These are phyloP conservation scores for Setophaga petechia DNA, from an alignment of 2,113 vertebrate species.

Conservation along the genomic window DNA sequence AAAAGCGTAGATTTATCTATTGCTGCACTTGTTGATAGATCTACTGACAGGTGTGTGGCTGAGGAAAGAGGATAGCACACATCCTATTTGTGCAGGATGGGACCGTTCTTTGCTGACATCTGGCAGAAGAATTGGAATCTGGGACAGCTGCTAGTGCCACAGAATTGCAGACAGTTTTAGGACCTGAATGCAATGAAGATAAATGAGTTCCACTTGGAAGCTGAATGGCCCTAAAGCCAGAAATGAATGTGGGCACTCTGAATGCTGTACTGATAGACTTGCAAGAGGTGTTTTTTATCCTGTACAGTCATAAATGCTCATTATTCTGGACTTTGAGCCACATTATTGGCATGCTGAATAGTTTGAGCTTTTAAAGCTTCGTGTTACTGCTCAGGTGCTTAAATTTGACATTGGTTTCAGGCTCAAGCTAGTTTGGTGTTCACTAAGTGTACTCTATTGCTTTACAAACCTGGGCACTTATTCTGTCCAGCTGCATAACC, in stretches of 20 bases:
- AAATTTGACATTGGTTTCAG: background rate
- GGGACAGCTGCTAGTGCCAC: constrained; percentile 17
- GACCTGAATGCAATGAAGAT: constrained; percentile 37
- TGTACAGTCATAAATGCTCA: background rate
- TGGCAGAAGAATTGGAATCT: constrained; percentile 42
- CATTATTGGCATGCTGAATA: background rate
- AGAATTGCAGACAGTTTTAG: constrained; percentile 37
- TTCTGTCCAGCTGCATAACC: background rate
- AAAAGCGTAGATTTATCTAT: background rate
- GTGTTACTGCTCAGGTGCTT: background rate
- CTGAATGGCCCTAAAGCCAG: background rate
- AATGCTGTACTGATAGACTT: background rate
- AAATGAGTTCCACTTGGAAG: constrained; percentile 34
- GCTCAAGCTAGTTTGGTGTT: background rate
- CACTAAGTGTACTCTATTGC: background rate
- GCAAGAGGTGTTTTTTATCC: background rate
- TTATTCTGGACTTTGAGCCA: background rate
- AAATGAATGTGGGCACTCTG: background rate
- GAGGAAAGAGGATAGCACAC: background rate
- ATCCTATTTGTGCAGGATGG: background rate
- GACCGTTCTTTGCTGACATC: constrained; percentile 24
- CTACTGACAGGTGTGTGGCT: constrained; percentile 14
- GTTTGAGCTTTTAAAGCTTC: background rate
- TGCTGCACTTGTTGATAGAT: background rate
- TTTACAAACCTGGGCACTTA: background rate